Evolutionary conservation across 2,113 vertebrate genomes (phyloP), one percentile per base, ranked within the genome.

Genomic region (Silurus meridionalis): DNA sequence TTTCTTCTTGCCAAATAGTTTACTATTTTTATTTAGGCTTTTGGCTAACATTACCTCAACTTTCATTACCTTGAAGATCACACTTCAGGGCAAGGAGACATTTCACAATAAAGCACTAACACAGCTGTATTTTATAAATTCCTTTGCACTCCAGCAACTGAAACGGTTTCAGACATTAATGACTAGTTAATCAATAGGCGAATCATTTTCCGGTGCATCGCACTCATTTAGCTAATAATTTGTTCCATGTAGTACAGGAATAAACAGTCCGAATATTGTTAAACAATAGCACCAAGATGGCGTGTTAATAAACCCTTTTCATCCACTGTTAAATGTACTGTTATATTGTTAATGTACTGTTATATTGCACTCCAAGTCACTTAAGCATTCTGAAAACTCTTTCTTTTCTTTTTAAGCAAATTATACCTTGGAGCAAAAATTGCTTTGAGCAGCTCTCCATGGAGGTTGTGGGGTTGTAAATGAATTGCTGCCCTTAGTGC

Each of bases 401-500:
- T 8, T 60, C 21, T 71, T 6, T n/a, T 64, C n/a, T n/a, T 64
- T 64, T 64, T 9, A 19, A 67, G 53, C 82, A 71, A 83, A 72
- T 37, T 50, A 55, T 50, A 55, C 37, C 60, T 37, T 78, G 83
- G 60, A 66, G 48, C 74, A 48, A 21, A 50, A 25, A 78, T 25
- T 78, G 60, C 74, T 85, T 66, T 66, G 83, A 66, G 80, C 86
- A 61, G 63, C 52, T 66, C 61, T 79, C 21, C 11, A 13, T 69
- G 28, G 64, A 21, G 66, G 57, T 61, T 57, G 37, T 79, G 6
- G 10, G 57, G 37, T 69, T 83, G 71, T 48, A 74, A 63, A 80
- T 84, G 75, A 87, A 83, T 78, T 66, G 66, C 72, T 83, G 52
- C 48, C 48, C 55, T 63, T 14, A 75, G 61, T 84, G 64, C 9